Evolutionary conservation across 1,140 invertebrate species (phyloP).

Genomic region (Mizuhopecten yessoensis): DNA sequence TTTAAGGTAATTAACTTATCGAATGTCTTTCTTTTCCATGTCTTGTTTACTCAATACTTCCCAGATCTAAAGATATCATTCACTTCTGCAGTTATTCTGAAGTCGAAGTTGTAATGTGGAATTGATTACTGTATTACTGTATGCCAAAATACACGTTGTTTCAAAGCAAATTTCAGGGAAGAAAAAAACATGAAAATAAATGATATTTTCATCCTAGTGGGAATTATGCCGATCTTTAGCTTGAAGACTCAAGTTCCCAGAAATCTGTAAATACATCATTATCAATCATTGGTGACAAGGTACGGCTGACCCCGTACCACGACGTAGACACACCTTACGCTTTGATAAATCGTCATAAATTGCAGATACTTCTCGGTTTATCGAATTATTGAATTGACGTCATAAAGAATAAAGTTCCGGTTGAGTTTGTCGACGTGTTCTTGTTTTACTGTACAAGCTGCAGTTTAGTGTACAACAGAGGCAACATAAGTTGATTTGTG

Average conservation of each 20-base stretch:
- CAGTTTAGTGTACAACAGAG: too few relatives aligned
- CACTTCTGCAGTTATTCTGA: background rate
- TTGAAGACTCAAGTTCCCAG: background rate
- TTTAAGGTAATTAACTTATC: slow-evolving; percentile 35
- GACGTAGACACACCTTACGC: background rate
- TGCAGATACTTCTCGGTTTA: too few relatives aligned
- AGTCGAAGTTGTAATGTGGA: background rate
- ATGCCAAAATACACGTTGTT: background rate
- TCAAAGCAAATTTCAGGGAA: background rate
- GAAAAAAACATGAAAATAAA: background rate
- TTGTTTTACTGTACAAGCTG: too few relatives aligned
- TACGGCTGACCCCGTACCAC: background rate
- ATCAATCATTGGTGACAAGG: background rate
- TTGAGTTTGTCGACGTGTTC: too few relatives aligned
- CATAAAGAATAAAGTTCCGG: too few relatives aligned
- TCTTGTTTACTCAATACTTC: background rate
- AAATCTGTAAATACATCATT: background rate
- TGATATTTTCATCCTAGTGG: background rate
- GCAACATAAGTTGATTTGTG: too few relatives aligned
- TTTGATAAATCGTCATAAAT: background rate
- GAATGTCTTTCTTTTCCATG: background rate
- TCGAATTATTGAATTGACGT: too few relatives aligned
- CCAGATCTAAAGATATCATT: background rate
- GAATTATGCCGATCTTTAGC: background rate
- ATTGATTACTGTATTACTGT: background rate